These are phyloP conservation scores for Eriocheir sinensis DNA, from an alignment of 1,140 invertebrate genomes.

Conservation along the genomic window DNA sequence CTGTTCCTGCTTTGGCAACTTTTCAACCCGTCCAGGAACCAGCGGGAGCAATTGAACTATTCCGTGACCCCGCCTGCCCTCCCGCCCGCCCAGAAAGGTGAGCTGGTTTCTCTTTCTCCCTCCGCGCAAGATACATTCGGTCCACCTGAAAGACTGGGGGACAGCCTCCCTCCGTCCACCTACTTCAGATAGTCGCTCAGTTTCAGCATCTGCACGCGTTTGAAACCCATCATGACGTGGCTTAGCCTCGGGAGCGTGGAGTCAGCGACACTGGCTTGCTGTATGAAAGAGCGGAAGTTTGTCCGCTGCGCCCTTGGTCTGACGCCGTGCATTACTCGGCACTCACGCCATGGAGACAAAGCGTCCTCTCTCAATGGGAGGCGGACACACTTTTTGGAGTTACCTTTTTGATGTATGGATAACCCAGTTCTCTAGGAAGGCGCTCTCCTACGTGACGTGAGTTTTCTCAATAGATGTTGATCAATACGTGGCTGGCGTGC, in stretches of 20 bases:
- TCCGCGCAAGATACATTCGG: background rate
- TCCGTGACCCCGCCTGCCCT: conserved; percentile 9
- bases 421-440: too few species aligned
- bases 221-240: background rate
- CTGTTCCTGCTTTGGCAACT: background rate
- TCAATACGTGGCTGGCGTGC: background rate
- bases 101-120: background rate
- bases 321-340: background rate
- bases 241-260: background rate
- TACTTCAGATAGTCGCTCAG: background rate
- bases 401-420: too few species aligned
- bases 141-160: background rate
- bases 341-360: background rate
- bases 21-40: conserved; percentile 7
- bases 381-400: background rate
- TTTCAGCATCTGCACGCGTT: background rate
- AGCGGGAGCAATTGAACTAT: conserved; percentile 23
- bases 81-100: background rate
- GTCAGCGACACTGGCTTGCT: conserved; percentile 27
- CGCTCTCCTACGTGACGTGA: background rate
- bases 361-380: background rate
- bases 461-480: background rate
- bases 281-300: conserved; percentile 46
- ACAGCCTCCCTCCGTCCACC: background rate
- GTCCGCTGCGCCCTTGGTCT: conserved; percentile 56